These are phyloP conservation scores for Coregonus clupeaformis DNA, from an alignment of 2,113 vertebrate genomes.

Conservation along the genomic window DNA sequence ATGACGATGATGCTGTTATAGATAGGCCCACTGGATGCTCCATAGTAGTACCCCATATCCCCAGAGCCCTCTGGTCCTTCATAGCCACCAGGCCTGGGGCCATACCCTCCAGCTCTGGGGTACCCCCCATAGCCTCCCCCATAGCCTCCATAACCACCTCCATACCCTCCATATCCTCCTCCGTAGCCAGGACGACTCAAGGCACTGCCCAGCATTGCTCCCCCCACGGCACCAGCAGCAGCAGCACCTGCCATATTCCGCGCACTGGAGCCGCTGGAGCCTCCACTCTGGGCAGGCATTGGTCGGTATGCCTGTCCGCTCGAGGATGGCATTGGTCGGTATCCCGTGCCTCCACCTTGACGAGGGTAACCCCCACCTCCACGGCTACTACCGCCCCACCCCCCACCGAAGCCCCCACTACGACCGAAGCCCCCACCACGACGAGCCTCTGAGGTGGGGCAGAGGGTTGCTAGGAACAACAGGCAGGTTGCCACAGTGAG, in stretches of 20 bases:
- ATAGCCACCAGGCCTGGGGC: slow-evolving; percentile 42
- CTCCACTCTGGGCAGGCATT: slow-evolving; percentile 50
- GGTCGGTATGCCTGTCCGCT: slow-evolving; percentile 50
- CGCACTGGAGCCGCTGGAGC: slow-evolving; percentile 57
- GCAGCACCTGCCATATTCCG: slow-evolving; percentile 74
- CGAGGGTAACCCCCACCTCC: slow-evolving; percentile 1
- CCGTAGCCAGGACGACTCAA: slow-evolving; percentile 67
- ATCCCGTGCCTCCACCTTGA: slow-evolving; percentile 30
- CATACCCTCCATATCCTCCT: not conserved
- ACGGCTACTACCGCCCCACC: not conserved
- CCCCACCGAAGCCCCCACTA: slow-evolving; percentile 5
- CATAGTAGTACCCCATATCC: slow-evolving; percentile 58
- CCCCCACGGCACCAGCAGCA: slow-evolving; percentile 71
- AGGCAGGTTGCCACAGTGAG: slow-evolving; percentile 49
- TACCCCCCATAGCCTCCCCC: slow-evolving; percentile 39
- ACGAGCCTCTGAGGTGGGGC: slow-evolving; percentile 55
- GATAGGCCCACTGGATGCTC: slow-evolving; percentile 56
- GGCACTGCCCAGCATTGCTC: slow-evolving; percentile 70
- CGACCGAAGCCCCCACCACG: slow-evolving; percentile 48
- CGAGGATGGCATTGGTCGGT: slow-evolving; percentile 5
- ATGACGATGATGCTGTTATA: slow-evolving; percentile 63
- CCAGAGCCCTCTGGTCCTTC: slow-evolving; percentile 65
- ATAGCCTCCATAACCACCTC: slow-evolving; percentile 30
- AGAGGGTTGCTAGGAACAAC: slow-evolving; percentile 56
- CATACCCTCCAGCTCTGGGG: slow-evolving; percentile 40